A percentile compares a stretch with the other conserved stretches of the same genome.
These are phyloP conservation scores for Heliconius ethilla DNA, from an alignment of 2,888 invertebrate genomes.

Conservation along the genomic window DNA sequence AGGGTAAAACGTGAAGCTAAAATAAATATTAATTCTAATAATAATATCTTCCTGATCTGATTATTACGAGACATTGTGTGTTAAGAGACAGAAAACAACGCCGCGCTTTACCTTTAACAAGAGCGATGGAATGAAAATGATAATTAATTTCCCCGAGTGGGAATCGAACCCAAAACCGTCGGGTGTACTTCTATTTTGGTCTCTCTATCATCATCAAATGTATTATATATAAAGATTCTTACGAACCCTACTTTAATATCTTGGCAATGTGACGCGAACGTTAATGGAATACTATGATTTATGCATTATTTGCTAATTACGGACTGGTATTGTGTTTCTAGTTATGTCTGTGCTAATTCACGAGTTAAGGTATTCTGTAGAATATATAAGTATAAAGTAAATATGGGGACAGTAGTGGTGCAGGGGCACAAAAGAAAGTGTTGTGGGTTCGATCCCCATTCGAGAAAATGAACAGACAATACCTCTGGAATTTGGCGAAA, in stretches of 20 bases:
- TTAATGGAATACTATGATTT: slow-evolving; percentile 67
- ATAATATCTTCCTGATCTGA: too few relatives aligned
- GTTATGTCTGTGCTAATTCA: slow-evolving; percentile 2
- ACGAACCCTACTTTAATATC: slow-evolving; percentile 9
- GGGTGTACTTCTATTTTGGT: background rate
- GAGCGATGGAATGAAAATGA: too few relatives aligned
- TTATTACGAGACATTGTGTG: too few relatives aligned
- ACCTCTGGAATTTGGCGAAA: too few relatives aligned
- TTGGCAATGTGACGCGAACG: slow-evolving; percentile 28
- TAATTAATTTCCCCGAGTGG: too few relatives aligned
- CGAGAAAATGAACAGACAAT: background rate
- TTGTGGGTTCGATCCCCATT: background rate
- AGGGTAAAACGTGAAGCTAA: too few relatives aligned
- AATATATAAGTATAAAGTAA: too few relatives aligned
- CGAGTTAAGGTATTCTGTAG: background rate
- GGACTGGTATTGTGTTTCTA: slow-evolving; percentile 1
- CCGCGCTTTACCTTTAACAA: too few relatives aligned
- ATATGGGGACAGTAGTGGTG: too few relatives aligned
- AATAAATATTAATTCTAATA: background rate
- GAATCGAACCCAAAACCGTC: too few relatives aligned
- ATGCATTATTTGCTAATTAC: slow-evolving; percentile 47
- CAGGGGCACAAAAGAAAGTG: background rate
- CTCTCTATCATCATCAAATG: background rate
- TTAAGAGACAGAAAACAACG: too few relatives aligned
- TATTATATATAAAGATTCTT: background rate